Evolutionary conservation across 2,888 invertebrate genomes (phyloP), one percentile per base, ranked within the genome.

Genomic region (Eupelmus urozonus): DNA sequence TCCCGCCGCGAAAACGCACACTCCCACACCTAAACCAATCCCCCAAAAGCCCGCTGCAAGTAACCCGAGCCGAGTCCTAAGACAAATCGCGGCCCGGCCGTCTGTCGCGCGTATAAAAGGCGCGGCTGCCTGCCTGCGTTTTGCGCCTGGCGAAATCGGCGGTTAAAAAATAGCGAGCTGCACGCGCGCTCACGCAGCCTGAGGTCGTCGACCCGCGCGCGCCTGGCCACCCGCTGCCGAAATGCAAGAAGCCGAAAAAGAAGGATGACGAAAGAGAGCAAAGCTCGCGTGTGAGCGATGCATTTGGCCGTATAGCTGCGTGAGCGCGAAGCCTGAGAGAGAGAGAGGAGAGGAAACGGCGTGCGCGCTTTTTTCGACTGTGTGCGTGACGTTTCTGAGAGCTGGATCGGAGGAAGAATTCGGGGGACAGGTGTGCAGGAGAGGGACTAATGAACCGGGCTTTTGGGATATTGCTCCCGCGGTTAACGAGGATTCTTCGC

Each of bases 171-270:
- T 34, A 45, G 18, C 59, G 29, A 62, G 40, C 27, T 49, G 45
- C 34, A 34, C 62, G 1, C 66, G 4, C 53, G 2, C 51, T 13
- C 42, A n/a, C 59, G 23, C n/a, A 49, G 16, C 67, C 81, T 72
- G 83, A 84, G 88, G 88, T 88, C 88, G 87, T 88, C 83, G 89
- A 85, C 88, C 72, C 87, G 85, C 4, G 7, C 55, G 86, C 55
- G 86, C n/a, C n/a, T n/a, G n/a, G n/a, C n/a, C n/a, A n/a, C n/a
- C 88, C 87, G 88, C 87, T 88, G 86, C 87, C 86, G 87, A 88
- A 87, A 72, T 86, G 77, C 72, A 77, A 72, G 77, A 71, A 45
- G 63, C 29, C 25, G 53, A 20, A 59, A 23, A 45, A 29, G 29
- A 49, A 65, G 18, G 20, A 55, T 34, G 60, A 85, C 84, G 75